Percentiles rank a stretch among this genome's conserved stretches.
phyloP scores from a whole-genome alignment of 2,113 vertebrate genomes.

The Mustela nigripes region DNA sequence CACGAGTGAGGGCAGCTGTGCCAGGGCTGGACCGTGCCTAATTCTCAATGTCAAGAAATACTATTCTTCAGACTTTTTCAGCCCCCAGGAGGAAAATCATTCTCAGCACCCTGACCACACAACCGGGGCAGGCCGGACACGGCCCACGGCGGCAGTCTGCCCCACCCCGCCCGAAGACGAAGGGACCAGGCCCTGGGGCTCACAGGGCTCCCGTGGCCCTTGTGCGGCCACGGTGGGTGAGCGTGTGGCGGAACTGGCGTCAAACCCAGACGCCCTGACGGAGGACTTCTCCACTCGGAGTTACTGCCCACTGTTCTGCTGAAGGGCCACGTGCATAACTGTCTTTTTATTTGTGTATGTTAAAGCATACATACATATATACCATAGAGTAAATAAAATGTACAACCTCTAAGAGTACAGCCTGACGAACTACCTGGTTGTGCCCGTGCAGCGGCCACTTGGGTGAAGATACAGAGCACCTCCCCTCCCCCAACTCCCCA shows the following conservation, averaged over 20 bases:
- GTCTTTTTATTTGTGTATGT: no score
- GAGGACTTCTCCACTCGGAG: no score
- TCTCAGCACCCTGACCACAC: not conserved
- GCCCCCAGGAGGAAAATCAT: not conserved
- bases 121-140: not conserved
- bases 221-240: not conserved
- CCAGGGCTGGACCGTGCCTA: accelerated
- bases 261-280: not conserved
- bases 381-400: not conserved
- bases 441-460: no score
- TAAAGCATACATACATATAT: not conserved
- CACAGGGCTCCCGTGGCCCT: not conserved
- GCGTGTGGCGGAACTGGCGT: not conserved
- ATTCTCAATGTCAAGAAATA: not conserved
- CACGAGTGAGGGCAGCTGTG: accelerated
- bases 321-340: accelerated
- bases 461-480: accelerated
- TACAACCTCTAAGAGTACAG: no score
- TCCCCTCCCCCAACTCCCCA: not conserved
- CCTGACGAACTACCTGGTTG: not conserved
- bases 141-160: not conserved
- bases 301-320: no score
- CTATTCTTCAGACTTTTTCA: no score
- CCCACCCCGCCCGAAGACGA: accelerated
- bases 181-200: not conserved